These are phyloP conservation scores for Blastobasis lacticolella DNA, from an alignment of 2,888 invertebrate species.

Conservation along the genomic window DNA sequence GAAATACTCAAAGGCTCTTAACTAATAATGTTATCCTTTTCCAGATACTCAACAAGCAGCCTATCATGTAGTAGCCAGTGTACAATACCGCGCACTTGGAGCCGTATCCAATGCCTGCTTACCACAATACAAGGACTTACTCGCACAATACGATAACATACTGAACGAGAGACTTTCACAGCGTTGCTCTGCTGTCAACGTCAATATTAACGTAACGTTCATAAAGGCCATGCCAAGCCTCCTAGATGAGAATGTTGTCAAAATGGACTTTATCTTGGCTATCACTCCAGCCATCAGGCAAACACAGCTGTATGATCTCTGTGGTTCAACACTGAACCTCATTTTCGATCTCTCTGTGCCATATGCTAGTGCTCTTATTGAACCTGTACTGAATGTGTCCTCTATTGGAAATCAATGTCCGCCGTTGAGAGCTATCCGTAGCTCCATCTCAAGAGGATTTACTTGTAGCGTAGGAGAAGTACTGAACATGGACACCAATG, in stretches of 20 bases:
- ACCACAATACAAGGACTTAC: slow-evolving; percentile 87
- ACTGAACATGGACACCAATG: slow-evolving; percentile 92
- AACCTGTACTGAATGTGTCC: slow-evolving; percentile 90
- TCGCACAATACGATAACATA: slow-evolving; percentile 85
- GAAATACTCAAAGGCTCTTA: neutral
- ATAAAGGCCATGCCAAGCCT: slow-evolving; percentile 86
- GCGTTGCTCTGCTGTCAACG: slow-evolving; percentile 94
- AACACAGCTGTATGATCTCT: slow-evolving; percentile 94
- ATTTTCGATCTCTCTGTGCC: slow-evolving; percentile 96
- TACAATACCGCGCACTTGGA: slow-evolving; percentile 91
- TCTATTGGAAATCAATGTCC: slow-evolving; percentile 95
- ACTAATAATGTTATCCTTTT: slow-evolving; percentile 21
- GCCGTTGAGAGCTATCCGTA: slow-evolving; percentile 88
- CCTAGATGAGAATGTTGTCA: slow-evolving; percentile 89
- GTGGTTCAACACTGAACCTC: slow-evolving; percentile 93
- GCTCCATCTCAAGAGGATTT: slow-evolving; percentile 90
- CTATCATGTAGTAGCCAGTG: slow-evolving; percentile 90
- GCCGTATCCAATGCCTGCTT: slow-evolving; percentile 90
- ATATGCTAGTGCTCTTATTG: slow-evolving; percentile 91
- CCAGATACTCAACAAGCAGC: slow-evolving; percentile 94
- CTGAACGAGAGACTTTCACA: slow-evolving; percentile 89
- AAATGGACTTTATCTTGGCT: slow-evolving; percentile 91
- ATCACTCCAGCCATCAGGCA: slow-evolving; percentile 91
- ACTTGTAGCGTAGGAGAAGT: slow-evolving; percentile 96
- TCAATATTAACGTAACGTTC: slow-evolving; percentile 95